Conservation (phyloP, 2,797 vertebrate species). For the Menidia menidia region DNA sequence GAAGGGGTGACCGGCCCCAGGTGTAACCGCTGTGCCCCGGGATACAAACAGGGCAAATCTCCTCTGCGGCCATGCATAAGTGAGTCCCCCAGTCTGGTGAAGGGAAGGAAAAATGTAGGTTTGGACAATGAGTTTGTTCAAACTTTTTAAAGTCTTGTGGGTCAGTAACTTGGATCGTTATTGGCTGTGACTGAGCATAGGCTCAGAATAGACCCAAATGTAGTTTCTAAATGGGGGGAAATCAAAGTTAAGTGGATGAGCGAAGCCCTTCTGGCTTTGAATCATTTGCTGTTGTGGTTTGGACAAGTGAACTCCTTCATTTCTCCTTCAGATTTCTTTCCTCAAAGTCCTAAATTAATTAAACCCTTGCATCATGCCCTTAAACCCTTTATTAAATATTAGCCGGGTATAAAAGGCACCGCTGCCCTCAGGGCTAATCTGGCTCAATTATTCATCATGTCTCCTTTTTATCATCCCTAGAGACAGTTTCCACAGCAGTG, state of each 20-base stretch:
- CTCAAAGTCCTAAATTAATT: constrained; percentile 55
- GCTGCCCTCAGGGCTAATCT: constrained; percentile 57
- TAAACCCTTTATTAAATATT: constrained; percentile 61
- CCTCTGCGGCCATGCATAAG: constrained; percentile 88
- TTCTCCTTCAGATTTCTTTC: constrained; percentile 54
- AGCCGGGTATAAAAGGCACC: constrained; percentile 52
- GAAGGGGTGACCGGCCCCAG: constrained; percentile 88
- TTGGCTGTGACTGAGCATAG: too few species aligned
- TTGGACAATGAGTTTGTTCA: not conserved
- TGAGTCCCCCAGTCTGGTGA: constrained; percentile 72
- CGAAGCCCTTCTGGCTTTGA: constrained; percentile 19
- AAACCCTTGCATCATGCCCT: constrained; percentile 44
- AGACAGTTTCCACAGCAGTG: constrained; percentile 73
- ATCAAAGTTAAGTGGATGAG: not conserved
- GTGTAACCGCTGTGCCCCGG: constrained; percentile 88
- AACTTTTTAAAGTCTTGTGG: not conserved
- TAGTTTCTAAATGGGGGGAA: too few species aligned
- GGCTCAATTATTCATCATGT: constrained; percentile 42
- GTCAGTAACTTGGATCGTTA: not conserved
- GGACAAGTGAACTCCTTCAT: constrained; percentile 43
- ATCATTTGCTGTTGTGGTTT: constrained; percentile 33
- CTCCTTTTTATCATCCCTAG: constrained; percentile 59
- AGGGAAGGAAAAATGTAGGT: not conserved
- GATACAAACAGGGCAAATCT: constrained; percentile 89
- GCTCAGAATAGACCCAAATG: too few species aligned